Evolutionary conservation across 2,888 invertebrate species (phyloP).

Genomic region (Cremastinae sp.): DNA sequence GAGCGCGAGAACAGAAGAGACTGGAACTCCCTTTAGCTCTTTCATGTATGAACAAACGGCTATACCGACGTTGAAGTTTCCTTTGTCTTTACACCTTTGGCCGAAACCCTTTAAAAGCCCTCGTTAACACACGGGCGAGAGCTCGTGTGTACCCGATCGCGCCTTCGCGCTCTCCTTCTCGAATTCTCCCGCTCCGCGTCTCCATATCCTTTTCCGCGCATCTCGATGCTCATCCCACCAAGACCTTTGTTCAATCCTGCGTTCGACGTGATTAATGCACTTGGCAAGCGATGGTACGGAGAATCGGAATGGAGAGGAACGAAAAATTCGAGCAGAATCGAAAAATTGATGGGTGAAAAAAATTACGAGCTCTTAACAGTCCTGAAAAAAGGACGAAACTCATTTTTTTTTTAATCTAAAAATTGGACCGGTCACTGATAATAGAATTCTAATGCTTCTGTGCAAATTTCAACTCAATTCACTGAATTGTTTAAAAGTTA

Average conservation of each 20-base stretch:
- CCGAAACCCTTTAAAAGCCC: slow-evolving; percentile 33
- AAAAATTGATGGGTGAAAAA: slow-evolving; percentile 28
- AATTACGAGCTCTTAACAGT: slow-evolving; percentile 30
- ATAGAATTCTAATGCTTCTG: too few species aligned
- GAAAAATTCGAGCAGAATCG: slow-evolving; percentile 21
- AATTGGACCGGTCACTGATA: too few species aligned
- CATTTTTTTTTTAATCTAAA: too few species aligned
- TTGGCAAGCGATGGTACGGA: slow-evolving; percentile 32
- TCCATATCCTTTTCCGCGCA: slow-evolving; percentile 10
- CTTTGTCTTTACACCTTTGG: slow-evolving; percentile 58
- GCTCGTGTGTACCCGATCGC: slow-evolving; percentile 45
- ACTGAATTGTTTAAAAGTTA: too few species aligned
- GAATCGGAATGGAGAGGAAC: slow-evolving; percentile 7
- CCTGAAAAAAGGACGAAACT: too few species aligned
- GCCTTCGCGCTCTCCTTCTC: slow-evolving; percentile 28
- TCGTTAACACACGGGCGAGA: slow-evolving; percentile 44
- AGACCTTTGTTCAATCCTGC: slow-evolving; percentile 54
- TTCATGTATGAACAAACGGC: slow-evolving; percentile 31
- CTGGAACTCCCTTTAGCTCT: slow-evolving; percentile 23
- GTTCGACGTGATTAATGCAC: slow-evolving; percentile 58
- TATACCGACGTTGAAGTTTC: slow-evolving; percentile 29
- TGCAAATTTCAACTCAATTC: too few species aligned
- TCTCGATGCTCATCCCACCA: slow-evolving; percentile 37
- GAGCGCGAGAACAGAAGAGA: slow-evolving; percentile 13
- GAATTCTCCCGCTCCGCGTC: not conserved